Percentiles rank a stretch among this genome's conserved stretches.
Conservation (phyloP, 2,797 vertebrate genomes). For the Anableps anableps region DNA sequence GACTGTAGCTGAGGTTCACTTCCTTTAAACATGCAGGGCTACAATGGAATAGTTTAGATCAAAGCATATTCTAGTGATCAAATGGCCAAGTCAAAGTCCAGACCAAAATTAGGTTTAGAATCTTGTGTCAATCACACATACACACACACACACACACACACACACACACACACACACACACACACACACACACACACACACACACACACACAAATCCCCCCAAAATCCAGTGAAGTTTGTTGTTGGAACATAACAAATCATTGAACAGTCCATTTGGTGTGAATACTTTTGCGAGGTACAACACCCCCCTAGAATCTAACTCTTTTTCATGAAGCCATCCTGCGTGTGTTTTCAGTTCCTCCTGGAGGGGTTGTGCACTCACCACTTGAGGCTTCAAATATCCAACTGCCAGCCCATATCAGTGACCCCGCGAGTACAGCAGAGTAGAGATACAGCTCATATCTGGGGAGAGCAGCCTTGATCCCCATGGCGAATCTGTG, state of each 20-base stretch:
- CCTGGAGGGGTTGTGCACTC: slow-evolving; percentile 52
- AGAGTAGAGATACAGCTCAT: slow-evolving; percentile 92
- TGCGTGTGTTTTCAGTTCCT: not conserved
- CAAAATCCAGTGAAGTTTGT: not conserved
- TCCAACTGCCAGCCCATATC: slow-evolving; percentile 88
- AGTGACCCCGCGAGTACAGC: slow-evolving; percentile 84
- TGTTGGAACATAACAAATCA: not conserved
- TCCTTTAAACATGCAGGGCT: not conserved
- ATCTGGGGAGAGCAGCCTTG: slow-evolving; percentile 87
- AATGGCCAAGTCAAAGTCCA: not conserved
- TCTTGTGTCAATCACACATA: not conserved
- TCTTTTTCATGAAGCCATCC: not conserved
- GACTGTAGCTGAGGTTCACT: not conserved
- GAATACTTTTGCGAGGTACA: not conserved
- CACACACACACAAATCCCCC: not conserved
- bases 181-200: not conserved
- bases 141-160: not conserved
- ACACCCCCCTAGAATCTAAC: not conserved
- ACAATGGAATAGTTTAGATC: not conserved
- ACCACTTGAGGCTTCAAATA: slow-evolving; percentile 92
- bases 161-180: not conserved
- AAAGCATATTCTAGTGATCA: not conserved
- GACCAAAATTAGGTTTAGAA: not conserved
- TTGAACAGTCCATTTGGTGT: not conserved
- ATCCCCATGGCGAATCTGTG: slow-evolving; percentile 85